Evolutionary conservation across 2,888 invertebrate species (phyloP).

Genomic region (Philereme transversata): DNA sequence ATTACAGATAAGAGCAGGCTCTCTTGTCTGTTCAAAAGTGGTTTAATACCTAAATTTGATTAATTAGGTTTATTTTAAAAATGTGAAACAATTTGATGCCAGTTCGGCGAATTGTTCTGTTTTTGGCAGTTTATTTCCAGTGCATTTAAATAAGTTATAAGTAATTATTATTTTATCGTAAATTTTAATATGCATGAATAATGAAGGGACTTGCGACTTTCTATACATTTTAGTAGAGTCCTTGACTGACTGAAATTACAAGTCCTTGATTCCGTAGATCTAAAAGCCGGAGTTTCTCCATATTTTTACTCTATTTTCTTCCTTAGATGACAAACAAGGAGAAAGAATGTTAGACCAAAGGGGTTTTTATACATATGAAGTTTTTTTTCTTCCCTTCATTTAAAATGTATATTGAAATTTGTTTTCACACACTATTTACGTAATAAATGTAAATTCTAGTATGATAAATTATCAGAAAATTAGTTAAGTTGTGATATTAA

Average conservation of each 20-base stretch:
- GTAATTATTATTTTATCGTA: slow-evolving; percentile 19
- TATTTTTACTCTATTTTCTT: too few relatives aligned
- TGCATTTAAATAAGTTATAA: slow-evolving; percentile 50
- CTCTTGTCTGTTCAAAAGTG: neutral
- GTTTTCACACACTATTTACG: slow-evolving; percentile 42
- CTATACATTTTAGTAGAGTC: neutral
- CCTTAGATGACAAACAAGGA: too few relatives aligned
- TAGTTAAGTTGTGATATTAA: slow-evolving; percentile 36
- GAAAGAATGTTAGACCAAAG: too few relatives aligned
- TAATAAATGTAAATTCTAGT: slow-evolving; percentile 56
- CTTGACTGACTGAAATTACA: too few relatives aligned
- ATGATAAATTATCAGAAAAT: slow-evolving; percentile 66
- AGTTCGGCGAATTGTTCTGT: slow-evolving; percentile 30
- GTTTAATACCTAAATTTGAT: too few relatives aligned
- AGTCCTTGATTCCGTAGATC: too few relatives aligned
- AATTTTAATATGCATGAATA: slow-evolving; percentile 17
- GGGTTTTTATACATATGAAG: too few relatives aligned
- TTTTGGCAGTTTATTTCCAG: slow-evolving; percentile 34
- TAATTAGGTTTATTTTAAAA: slow-evolving; percentile 10
- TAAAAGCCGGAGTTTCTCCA: too few relatives aligned
- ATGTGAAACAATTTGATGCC: slow-evolving; percentile 11
- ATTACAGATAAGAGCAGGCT: neutral
- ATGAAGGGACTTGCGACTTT: slow-evolving; percentile 7
- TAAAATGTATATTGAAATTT: slow-evolving; percentile 35
- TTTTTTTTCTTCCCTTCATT: slow-evolving; percentile 15